These are phyloP conservation scores for Poeciliopsis infans DNA, from an alignment of 2,797 vertebrate species.

Conservation along the genomic window DNA sequence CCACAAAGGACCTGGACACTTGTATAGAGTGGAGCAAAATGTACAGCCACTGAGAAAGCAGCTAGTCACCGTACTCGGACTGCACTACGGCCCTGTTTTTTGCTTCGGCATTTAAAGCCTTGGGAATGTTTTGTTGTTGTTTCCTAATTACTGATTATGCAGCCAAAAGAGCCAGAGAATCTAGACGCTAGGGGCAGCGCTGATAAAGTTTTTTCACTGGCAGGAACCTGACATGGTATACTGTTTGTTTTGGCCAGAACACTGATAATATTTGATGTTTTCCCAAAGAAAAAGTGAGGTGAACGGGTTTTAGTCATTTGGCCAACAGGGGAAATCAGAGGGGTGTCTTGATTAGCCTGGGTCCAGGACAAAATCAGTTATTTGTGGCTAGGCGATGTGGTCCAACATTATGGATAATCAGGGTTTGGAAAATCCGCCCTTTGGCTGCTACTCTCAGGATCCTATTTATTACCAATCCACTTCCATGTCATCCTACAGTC, in stretches of 20 bases:
- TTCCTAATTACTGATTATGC: constrained; percentile 75
- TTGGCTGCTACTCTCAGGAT: constrained; percentile 87
- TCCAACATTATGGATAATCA: constrained; percentile 81
- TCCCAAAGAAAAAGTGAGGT: constrained; percentile 77
- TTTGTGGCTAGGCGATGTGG: constrained; percentile 75
- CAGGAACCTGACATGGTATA: constrained; percentile 76
- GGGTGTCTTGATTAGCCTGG: constrained; percentile 77
- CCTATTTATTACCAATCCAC: constrained; percentile 88
- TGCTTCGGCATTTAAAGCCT: constrained; percentile 64
- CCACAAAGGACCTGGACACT: constrained; percentile 91
- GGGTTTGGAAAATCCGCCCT: constrained; percentile 71
- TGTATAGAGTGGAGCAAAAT: constrained; percentile 96
- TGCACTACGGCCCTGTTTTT: constrained; percentile 59
- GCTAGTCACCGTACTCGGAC: constrained; percentile 71
- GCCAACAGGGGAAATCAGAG: constrained; percentile 69
- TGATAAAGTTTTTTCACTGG: constrained; percentile 68
- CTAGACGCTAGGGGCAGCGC: constrained; percentile 56
- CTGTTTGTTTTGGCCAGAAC: constrained; percentile 74
- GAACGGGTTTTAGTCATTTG: constrained; percentile 69
- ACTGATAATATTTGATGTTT: constrained; percentile 79
- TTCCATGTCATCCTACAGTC: constrained; percentile 67
- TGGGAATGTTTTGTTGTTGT: constrained; percentile 66
- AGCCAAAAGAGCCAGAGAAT: constrained; percentile 78
- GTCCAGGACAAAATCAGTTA: constrained; percentile 78
- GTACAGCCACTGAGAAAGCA: constrained; percentile 88